phyloP scores from a whole-genome alignment of 92 coral and sea anemone species.

The Palythoa grandiflora region DNA sequence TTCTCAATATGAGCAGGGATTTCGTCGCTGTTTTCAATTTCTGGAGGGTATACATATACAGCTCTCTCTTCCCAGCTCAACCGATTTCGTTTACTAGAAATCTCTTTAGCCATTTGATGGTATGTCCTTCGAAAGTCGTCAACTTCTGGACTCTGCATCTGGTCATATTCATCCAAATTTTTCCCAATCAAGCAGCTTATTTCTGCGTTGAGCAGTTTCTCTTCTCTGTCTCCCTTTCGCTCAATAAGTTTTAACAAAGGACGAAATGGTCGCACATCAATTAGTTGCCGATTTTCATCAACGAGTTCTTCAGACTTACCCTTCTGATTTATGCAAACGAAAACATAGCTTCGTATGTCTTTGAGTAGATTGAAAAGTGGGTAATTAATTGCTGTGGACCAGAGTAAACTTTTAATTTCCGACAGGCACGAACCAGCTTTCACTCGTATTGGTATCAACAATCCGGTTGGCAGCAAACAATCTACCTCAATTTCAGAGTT shows the following conservation, averaged over 20 bases:
- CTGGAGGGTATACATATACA: slow-evolving; percentile 89
- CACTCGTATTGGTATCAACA: slow-evolving; percentile 83
- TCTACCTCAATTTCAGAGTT: slow-evolving; percentile 79
- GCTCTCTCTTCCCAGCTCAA: slow-evolving; percentile 89
- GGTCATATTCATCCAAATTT: slow-evolving; percentile 86
- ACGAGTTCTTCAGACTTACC: slow-evolving; percentile 93
- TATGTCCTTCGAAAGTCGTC: slow-evolving; percentile 88
- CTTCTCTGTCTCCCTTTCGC: slow-evolving; percentile 88
- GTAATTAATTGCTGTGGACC: slow-evolving; percentile 83
- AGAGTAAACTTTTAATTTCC: slow-evolving; percentile 82
- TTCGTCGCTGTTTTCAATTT: slow-evolving; percentile 64
- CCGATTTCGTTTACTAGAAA: slow-evolving; percentile 76
- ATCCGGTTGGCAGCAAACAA: slow-evolving; percentile 95
- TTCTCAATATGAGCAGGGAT: slow-evolving; percentile 71
- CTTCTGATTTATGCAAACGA: slow-evolving; percentile 90
- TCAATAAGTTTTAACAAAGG: slow-evolving; percentile 88
- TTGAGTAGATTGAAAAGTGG: slow-evolving; percentile 83
- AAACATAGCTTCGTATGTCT: slow-evolving; percentile 77
- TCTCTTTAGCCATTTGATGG: slow-evolving; percentile 72
- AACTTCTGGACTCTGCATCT: slow-evolving; percentile 86
- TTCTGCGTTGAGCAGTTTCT: slow-evolving; percentile 80
- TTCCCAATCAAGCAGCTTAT: slow-evolving; percentile 90
- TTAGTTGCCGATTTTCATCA: slow-evolving; percentile 84
- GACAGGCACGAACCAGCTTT: slow-evolving; percentile 78
- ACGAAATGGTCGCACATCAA: slow-evolving; percentile 92